Conservation (phyloP, 1,140 invertebrate genomes). For the Dinoponera quadriceps region DNA sequence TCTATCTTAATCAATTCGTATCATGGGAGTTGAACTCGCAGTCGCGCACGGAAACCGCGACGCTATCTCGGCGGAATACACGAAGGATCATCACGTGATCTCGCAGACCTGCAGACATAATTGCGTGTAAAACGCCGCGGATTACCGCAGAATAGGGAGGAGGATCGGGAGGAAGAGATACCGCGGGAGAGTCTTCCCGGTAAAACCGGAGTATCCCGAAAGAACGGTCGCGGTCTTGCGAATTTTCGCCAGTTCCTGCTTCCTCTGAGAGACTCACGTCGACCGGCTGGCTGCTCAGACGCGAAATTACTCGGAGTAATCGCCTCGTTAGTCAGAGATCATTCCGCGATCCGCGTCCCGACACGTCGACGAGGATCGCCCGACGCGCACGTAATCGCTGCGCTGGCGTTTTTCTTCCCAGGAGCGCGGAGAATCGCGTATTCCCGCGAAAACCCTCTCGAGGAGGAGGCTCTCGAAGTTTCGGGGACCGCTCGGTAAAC, state of each 20-base stretch:
- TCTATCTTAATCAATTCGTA: conserved; percentile 50
- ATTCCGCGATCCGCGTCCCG: conserved; percentile 1
- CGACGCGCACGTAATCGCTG: conserved; percentile 47
- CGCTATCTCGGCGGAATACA: conserved; percentile 40
- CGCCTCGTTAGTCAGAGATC: conserved; percentile 15
- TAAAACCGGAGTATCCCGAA: too few species aligned
- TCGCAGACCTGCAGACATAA: conserved; percentile 11
- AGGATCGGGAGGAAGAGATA: background rate
- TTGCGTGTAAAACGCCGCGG: background rate
- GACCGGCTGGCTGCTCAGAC: conserved; percentile 21
- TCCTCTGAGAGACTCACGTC: too few species aligned
- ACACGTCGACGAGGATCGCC: conserved; percentile 26
- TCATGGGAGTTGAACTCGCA: conserved; percentile 47
- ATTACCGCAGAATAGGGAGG: background rate
- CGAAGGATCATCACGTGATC: conserved; percentile 32
- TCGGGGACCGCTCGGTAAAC: conserved; percentile 53
- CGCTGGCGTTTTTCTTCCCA: conserved; percentile 18
- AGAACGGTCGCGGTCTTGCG: too few species aligned
- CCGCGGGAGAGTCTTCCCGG: too few species aligned
- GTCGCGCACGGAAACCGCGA: conserved; percentile 34
- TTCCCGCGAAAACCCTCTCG: conserved; percentile 16
- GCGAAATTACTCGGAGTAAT: conserved; percentile 33
- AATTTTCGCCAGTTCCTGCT: too few species aligned
- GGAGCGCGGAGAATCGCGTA: conserved; percentile 37
- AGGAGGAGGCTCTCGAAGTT: conserved; percentile 49